These are phyloP conservation scores for Spisula subtruncata DNA, from an alignment of 2,888 invertebrate species.

Conservation along the genomic window DNA sequence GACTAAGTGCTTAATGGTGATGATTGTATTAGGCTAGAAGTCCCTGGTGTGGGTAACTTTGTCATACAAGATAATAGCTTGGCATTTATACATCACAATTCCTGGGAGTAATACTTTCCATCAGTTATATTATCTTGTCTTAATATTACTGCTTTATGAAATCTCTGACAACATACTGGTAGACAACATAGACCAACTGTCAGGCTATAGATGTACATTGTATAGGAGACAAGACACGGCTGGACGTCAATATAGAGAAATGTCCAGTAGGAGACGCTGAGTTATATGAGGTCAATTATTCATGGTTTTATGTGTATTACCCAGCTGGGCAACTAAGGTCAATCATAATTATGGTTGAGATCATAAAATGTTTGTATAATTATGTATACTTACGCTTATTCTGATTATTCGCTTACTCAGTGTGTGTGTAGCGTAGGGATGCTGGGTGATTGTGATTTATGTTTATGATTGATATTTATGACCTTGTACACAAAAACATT, in stretches of 20 bases:
- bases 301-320: neutral
- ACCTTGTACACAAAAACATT: too few relatives aligned
- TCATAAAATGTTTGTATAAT: neutral
- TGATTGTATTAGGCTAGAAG: neutral
- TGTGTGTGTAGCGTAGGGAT: neutral
- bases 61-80: neutral
- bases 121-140: constrained; percentile 13
- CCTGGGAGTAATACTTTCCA: neutral
- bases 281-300: neutral
- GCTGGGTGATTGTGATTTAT: too few relatives aligned
- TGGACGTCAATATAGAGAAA: neutral
- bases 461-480: too few relatives aligned
- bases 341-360: neutral
- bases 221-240: neutral
- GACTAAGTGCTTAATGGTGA: neutral
- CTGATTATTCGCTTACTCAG: neutral
- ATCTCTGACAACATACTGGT: constrained; percentile 23
- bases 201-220: too few relatives aligned
- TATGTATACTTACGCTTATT: neutral
- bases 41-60: constrained; percentile 2
- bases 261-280: neutral
- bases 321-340: neutral
- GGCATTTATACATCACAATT: neutral
- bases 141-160: neutral
- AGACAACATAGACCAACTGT: constrained; percentile 5